Evolutionary conservation across 92 coral and sea anemone genomes (phyloP), one percentile per base, ranked within the genome.

Genomic region (Isaurus tuberculatus): DNA sequence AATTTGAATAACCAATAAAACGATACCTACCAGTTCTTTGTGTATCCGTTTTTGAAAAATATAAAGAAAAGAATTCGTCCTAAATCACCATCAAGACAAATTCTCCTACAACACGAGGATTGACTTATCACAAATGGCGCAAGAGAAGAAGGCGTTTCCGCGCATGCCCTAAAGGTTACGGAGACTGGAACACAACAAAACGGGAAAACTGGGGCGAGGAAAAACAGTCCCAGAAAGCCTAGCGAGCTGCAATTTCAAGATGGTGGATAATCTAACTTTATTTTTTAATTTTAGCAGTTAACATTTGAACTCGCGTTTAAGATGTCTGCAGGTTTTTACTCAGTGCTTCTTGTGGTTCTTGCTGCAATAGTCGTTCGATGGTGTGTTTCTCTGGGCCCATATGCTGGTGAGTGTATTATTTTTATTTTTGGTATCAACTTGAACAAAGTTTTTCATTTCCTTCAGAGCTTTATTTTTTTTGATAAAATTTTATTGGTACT

Each of bases 41-140:
- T 49, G 46, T 46, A 74, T 23, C 53, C 82, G 80, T 77, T 66
- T 64, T 66, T 27, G 20, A 82, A 72, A 49, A 70, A 26, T 73
- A 63, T 81, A 72, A 48, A 22, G 64, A 84, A 86, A 25, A 85
- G 16, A 70, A 72, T 28, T 83, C 83, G 65, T 68, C 88, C 90
- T 91, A 94, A 92, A 89, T 84, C 86, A 88, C 90, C 98, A 96
- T 94, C 92, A 88, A 95, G 64, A 78, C 83, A 72, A 71, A 25
- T 83, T 70, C 89, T 94, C 86, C 84, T 79, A 83, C 49, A 86
- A 93, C 98, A 96, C 98, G 98, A 96, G 98, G 98, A 92, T 40
- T 96, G 93, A 90, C 90, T 94, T 93, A 90, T 89, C 79, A 69
- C 75, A 80, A 88, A 89, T 92, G 94, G 95, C 95, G 92, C 88